These are phyloP conservation scores for Megathymus violae DNA, from an alignment of 1,140 invertebrate genomes.

Conservation along the genomic window DNA sequence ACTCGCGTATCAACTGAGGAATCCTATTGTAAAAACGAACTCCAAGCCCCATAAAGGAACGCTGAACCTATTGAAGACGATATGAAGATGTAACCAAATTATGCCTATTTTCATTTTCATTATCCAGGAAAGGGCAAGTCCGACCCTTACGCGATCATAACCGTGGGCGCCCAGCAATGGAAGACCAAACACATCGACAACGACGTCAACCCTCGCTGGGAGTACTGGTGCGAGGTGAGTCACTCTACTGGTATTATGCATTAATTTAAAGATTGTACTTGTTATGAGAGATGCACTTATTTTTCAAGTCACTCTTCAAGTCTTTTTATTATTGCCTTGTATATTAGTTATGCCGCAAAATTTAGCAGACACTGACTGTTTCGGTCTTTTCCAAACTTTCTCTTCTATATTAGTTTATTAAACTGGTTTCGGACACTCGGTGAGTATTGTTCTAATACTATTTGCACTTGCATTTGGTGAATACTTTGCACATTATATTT, in stretches of 20 bases:
- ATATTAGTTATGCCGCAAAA: conserved; percentile 26
- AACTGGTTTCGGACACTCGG: conserved; percentile 16
- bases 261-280: too few relatives aligned
- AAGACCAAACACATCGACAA: conserved; percentile 95
- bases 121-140: conserved; percentile 94
- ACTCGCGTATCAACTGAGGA: too few relatives aligned
- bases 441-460: conserved; percentile 24
- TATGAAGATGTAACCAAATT: too few relatives aligned
- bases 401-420: conserved; percentile 6
- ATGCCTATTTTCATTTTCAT: too few relatives aligned
- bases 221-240: conserved; percentile 95
- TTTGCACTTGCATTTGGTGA: conserved; percentile 19
- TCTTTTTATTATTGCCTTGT: conserved; percentile 25
- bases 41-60: too few relatives aligned
- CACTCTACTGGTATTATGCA: conserved; percentile 10
- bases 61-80: too few relatives aligned
- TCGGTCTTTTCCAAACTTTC: conserved; percentile 29
- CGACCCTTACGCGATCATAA: conserved; percentile 96
- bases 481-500: conserved; percentile 5
- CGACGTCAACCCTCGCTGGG: conserved; percentile 96
- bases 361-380: conserved; percentile 28
- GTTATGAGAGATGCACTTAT: conserved; percentile 42
- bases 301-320: too few relatives aligned
- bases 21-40: too few relatives aligned
- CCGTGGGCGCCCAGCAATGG: conserved; percentile 94